These are phyloP conservation scores for Cataglyphis altisquamis DNA, from an alignment of 2,888 invertebrate genomes.

Conservation along the genomic window DNA sequence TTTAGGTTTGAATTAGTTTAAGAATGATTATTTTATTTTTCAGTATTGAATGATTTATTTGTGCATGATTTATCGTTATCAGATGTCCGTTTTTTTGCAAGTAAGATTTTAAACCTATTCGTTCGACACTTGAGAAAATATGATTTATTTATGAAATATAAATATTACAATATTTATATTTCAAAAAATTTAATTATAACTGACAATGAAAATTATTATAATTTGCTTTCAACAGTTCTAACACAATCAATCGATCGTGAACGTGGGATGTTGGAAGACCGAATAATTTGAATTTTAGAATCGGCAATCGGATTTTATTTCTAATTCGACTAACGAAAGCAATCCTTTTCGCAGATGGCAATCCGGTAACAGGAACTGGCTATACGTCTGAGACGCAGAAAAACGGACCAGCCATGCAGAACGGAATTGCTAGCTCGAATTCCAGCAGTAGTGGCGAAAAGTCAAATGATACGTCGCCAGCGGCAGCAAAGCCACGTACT, in stretches of 20 bases:
- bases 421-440: slow-evolving; percentile 87
- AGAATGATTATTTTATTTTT: too few species aligned
- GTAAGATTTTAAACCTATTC: too few species aligned
- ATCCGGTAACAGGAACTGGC: slow-evolving; percentile 88
- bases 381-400: slow-evolving; percentile 84
- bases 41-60: neutral
- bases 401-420: slow-evolving; percentile 80
- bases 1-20: too few species aligned
- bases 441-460: slow-evolving; percentile 82
- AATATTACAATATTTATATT: too few species aligned
- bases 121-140: too few species aligned
- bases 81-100: too few species aligned
- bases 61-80: too few species aligned
- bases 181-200: too few species aligned
- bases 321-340: neutral
- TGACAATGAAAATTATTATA: neutral
- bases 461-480: slow-evolving; percentile 82
- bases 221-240: neutral
- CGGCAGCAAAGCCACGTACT: slow-evolving; percentile 83
- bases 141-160: too few species aligned
- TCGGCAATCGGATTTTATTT: neutral
- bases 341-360: slow-evolving; percentile 86
- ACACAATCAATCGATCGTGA: neutral
- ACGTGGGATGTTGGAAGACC: neutral
- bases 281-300: neutral